Evolutionary conservation across 2,888 invertebrate genomes (phyloP), one percentile per base, ranked within the genome.

Genomic region (Augiades crinisus): DNA sequence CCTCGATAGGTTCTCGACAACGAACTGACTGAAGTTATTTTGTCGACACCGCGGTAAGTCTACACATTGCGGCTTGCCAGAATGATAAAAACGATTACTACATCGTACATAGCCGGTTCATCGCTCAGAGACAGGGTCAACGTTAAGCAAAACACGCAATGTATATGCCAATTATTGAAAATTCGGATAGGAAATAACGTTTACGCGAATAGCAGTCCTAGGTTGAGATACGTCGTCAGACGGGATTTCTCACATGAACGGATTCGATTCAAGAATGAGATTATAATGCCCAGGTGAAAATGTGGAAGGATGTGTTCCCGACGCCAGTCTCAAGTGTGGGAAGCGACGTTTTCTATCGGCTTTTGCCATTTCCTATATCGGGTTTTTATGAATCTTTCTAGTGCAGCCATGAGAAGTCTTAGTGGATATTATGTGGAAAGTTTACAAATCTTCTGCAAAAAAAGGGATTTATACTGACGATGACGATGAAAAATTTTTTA

Each of bases 1-100:
- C 72, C 67, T 65, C 72, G 62, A 62, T 64, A 67, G 67, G 70
- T 75, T 74, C 70, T 68, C 79, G 64, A 71, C 68, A 67, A 73
- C 75, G 74, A 77, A 86, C 84, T 82, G 76, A 86, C 84, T 82
- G 76, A 83, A 81, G 77, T 77, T 78, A 79, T 78, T 79, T 77
- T 62, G 75, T 72, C 72, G 78, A 67, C 77, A 62, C 62, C 64
- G 70, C 67, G 65, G 63, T 47, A 7, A 13, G 43, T 36, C 36
- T 54, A 57, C 58, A 57, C 60, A 55, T 60, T 46, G 54, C 55
- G 56, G 12, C 10, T 53, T 58, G 47, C 56, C 52, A 54, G 58
- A 53, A 49, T 58, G 70, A 65, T 60, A 54, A 40, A 59, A 63
- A 65, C 64, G 62, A 66, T 60, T 56, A 57, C 57, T 50, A 58